Evolutionary conservation across 2,888 invertebrate genomes (phyloP).

Genomic region (Cotesia congregata): DNA sequence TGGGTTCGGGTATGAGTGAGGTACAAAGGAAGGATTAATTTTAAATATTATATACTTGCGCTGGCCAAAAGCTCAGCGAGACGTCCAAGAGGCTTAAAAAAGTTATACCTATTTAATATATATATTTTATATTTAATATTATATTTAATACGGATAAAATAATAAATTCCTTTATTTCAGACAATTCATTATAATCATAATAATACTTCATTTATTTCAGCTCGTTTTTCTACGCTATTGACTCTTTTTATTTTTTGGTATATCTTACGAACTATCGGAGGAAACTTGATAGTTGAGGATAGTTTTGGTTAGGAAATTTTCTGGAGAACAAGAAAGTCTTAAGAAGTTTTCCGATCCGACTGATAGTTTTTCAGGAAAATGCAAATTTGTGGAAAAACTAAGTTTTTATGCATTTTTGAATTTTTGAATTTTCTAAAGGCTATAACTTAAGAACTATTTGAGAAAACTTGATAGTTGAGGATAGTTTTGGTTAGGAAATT

Average conservation of each 20-base stretch:
- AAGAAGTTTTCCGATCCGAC: too few relatives aligned
- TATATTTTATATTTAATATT: neutral
- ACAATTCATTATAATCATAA: slow-evolving; percentile 21
- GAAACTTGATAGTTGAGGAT: neutral
- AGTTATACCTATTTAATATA: neutral
- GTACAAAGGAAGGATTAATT: slow-evolving; percentile 63
- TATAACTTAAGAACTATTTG: too few relatives aligned
- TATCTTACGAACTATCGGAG: slow-evolving; percentile 7
- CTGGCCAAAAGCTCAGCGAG: slow-evolving; percentile 17
- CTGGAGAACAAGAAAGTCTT: neutral
- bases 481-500: neutral
- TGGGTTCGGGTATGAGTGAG: slow-evolving; percentile 36
- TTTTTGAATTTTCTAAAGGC: too few relatives aligned
- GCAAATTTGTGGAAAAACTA: neutral
- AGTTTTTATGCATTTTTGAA: too few relatives aligned
- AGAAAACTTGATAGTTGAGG: neutral
- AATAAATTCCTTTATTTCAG: slow-evolving; percentile 14
- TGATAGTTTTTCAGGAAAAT: too few relatives aligned
- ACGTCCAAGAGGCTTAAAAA: slow-evolving; percentile 10
- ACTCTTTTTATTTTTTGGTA: neutral
- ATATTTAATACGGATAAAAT: slow-evolving; percentile 3
- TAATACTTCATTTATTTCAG: slow-evolving; percentile 2
- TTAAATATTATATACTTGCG: slow-evolving; percentile 63
- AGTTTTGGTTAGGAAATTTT: neutral
- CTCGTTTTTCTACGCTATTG: slow-evolving; percentile 15